phyloP scores from a whole-genome alignment of 2,888 invertebrate species.

The Homarus gammarus region DNA sequence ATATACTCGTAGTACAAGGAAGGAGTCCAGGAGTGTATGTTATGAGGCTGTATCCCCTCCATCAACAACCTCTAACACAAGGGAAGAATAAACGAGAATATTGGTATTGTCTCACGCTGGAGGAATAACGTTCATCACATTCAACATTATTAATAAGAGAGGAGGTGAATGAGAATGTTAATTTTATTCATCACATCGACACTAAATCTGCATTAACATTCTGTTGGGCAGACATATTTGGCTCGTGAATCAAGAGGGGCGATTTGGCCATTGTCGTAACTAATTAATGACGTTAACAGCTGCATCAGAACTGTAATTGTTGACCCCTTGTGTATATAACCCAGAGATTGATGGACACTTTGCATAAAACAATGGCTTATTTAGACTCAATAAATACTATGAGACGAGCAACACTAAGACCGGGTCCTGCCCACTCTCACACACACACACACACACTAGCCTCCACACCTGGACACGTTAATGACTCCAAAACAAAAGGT shows the following conservation, averaged over 20 bases:
- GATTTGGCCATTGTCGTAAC: not conserved
- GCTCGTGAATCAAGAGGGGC: not conserved
- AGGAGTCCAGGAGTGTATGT: too few relatives aligned
- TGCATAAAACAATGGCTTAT: conserved; percentile 25
- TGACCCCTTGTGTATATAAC: conserved; percentile 16
- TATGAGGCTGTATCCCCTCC: too few relatives aligned
- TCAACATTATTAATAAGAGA: not conserved
- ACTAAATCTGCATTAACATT: not conserved
- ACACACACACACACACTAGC: too few relatives aligned
- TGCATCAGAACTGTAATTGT: not conserved
- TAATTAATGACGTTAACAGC: conserved; percentile 14
- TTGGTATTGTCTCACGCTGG: not conserved
- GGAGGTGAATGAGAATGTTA: not conserved
- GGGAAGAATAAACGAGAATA: too few relatives aligned
- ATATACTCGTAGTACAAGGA: too few relatives aligned
- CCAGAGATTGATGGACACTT: conserved; percentile 5
- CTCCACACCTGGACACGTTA: too few relatives aligned
- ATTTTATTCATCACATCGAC: not conserved
- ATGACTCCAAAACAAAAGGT: too few relatives aligned
- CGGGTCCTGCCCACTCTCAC: too few relatives aligned
- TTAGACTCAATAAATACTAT: conserved; percentile 4
- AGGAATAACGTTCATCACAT: not conserved
- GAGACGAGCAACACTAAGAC: too few relatives aligned
- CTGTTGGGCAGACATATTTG: conserved; percentile 5
- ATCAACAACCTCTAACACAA: too few relatives aligned